Evolutionary conservation across 2,113 vertebrate species (phyloP), one percentile per base, ranked within the genome.

Genomic region (Cryptomyrus ogoouensis): DNA sequence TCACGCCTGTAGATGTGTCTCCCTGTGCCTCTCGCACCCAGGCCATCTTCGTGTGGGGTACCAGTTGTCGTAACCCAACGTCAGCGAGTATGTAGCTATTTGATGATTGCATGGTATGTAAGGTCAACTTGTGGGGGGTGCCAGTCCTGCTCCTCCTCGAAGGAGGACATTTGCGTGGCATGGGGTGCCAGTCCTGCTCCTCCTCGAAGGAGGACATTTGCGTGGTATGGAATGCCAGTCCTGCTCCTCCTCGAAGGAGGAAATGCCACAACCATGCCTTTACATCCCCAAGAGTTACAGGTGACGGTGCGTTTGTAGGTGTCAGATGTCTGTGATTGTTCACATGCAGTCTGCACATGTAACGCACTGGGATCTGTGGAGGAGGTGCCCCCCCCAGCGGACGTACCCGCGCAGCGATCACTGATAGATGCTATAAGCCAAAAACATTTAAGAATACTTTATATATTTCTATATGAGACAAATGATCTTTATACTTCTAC

Each of bases 381-480:
- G 24, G 6, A 12, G 3, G 8, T n/a, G 24, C 13, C 50, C 50
- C 12, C 4, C 49, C 5, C 58, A 27, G 24, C 8, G 2, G 24
- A 3, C 1, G 62, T 31, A 66, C n/a, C 7, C n/a, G 0, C 0
- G 27, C n/a, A 31, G 62, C 3, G 0, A 70, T 13, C 1, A 27
- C 62, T 70, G 62, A 70, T 15, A 93, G 92, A 92, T 92, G 91
- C 83, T 17, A 3, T 44, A 90, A 87, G 89, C 94, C 93, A 93
- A 91, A 92, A 92, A 53, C 90, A 62, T 96, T 94, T 95, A 96
- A 94, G 95, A 96, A 96, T 94, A 92, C 95, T 95, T 95, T 96
- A 93, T 95, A 93, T 94, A 95, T 93, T 90, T 94, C 91, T 94
- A 94, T 94, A 94, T 95, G 95, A 96, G 96, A 96, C 96, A 95